These are phyloP conservation scores for Crypturellus tataupa DNA, from an alignment of 2,797 vertebrate genomes.

Conservation along the genomic window DNA sequence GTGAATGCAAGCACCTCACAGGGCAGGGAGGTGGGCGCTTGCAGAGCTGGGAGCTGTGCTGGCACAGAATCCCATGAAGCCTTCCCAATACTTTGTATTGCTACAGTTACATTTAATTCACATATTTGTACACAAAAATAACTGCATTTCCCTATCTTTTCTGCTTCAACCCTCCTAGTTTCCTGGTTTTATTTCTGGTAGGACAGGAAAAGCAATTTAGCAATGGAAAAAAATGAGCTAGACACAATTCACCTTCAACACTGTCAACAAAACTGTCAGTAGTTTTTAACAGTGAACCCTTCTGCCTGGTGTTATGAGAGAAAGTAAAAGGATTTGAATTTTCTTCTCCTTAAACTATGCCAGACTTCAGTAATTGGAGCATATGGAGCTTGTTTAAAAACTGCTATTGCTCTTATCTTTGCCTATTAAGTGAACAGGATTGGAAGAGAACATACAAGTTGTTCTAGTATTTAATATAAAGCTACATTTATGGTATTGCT, in stretches of 20 bases:
- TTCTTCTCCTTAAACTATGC: not conserved
- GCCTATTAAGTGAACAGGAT: not conserved
- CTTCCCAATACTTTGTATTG: not conserved
- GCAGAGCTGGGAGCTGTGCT: not conserved
- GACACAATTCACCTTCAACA: not conserved
- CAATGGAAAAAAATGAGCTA: not conserved
- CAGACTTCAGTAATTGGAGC: not conserved
- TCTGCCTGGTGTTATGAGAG: not conserved
- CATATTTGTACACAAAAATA: not conserved
- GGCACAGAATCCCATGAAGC: not conserved
- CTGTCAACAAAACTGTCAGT: not conserved
- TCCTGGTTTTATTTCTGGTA: conserved; percentile 6
- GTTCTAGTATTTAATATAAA: not conserved
- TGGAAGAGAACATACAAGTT: not conserved
- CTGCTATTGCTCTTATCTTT: not conserved
- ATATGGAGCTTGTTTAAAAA: conserved; percentile 40
- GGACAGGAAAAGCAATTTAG: conserved; percentile 21
- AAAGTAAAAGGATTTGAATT: conserved; percentile 15
- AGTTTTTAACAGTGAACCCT: not conserved
- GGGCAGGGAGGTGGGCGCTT: not conserved
- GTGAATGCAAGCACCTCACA: not conserved
- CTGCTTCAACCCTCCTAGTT: not conserved
- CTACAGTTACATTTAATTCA: conserved; percentile 4
- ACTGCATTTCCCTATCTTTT: not conserved
- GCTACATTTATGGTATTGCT: not conserved